Conservation (phyloP, 2,113 vertebrate genomes). For the Campylomormyrus numenius region DNA sequence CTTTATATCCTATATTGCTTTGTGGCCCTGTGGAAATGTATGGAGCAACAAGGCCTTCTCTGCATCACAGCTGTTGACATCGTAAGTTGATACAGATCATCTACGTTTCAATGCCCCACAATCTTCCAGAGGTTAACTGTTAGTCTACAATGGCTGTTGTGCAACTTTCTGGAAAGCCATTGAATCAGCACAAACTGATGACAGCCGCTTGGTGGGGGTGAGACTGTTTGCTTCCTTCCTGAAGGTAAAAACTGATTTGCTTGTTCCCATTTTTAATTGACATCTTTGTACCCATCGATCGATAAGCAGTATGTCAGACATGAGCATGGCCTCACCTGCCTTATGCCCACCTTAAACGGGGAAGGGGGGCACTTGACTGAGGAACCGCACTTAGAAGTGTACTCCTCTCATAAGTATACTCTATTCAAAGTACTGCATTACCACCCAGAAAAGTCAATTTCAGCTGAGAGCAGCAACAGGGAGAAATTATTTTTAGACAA, state of each 20-base stretch:
- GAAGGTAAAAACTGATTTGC: background rate
- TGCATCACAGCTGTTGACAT: background rate
- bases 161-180: background rate
- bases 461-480: conserved; percentile 19
- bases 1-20: no score
- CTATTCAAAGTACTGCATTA: background rate
- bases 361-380: background rate
- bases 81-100: background rate
- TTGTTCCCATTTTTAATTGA: background rate
- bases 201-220: background rate
- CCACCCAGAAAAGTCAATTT: background rate
- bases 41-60: background rate
- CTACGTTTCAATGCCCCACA: background rate
- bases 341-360: background rate
- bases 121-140: background rate
- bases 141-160: background rate
- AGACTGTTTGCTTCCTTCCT: background rate
- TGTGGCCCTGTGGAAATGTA: background rate
- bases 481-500: conserved; percentile 56
- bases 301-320: background rate
- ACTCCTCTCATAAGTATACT: background rate
- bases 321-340: background rate
- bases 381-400: background rate
- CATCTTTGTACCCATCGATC: background rate
- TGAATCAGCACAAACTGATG: background rate